Base-by-base conservation (phyloP, 2,797 vertebrate species). In the Telmatherina bonti region DNA sequence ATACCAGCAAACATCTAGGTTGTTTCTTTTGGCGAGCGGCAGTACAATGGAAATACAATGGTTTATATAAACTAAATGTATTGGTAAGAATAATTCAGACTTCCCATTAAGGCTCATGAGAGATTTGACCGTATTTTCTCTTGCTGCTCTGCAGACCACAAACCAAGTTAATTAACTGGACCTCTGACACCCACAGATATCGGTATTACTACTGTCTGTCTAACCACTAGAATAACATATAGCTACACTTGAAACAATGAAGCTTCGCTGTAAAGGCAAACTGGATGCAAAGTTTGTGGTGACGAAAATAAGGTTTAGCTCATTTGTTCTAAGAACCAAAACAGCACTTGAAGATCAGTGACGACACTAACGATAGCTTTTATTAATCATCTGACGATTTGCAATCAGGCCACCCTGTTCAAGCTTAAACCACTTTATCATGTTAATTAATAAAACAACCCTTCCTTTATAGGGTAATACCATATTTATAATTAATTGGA, bases 371-470 rank as follows among this genome's bases (percentile, higher is more conserved):
- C 65, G 43, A 74, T 62, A 43, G 54, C 54, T 76, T 63, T 52
- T 59, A 81, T 86, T 85, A 84, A 87, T 89, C 74, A 84, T 64
- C 77, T 83, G 72, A 81, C 81, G 70, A 36, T 76, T 75, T 81
- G 74, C 58, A 84, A 83, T 85, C 74, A 61, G 75, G 67, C 76
- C 76, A 53, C 41, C 52, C 33, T 53, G 56, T 69, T 81, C 57
- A 72, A 71, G 67, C 60, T 59, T 31, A 62, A 73, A 65, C 62
- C 66, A 76, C 81, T 87, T 87, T 83, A 89, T 89, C 86, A 56
- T 79, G 56, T 72, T 73, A 81, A 89, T 89, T 83, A 74, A 90
- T 76, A 82, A 86, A 88, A 86, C 72, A 89, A 86, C 63, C 73
- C 38, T 52, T 83, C 83, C 52, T 73, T 78, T 85, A 83, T 82